phyloP scores from a whole-genome alignment of 2,797 vertebrate genomes.

The Epinephelus malabaricus region DNA sequence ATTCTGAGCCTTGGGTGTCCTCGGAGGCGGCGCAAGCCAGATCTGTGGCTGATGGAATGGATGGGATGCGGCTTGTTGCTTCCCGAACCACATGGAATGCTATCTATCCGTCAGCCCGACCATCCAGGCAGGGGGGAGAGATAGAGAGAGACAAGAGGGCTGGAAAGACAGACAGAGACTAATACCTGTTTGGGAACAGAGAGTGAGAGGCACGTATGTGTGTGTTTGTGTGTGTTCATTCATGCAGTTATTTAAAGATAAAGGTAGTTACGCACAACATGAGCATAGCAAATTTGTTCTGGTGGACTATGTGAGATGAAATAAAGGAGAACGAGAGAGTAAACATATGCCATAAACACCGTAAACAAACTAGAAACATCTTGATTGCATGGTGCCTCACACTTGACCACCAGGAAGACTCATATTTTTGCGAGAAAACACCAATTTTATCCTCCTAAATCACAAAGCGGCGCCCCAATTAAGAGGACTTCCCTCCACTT shows the following conservation, averaged over 20 bases:
- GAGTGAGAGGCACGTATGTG: conserved; percentile 2
- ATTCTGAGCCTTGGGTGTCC: conserved; percentile 55
- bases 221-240: background rate
- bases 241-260: background rate
- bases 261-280: background rate
- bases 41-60: conserved; percentile 61
- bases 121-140: conserved; percentile 25
- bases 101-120: conserved; percentile 62
- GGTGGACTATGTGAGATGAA: background rate
- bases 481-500: conserved; percentile 33
- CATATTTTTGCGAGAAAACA: conserved; percentile 34
- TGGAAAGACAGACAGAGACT: conserved; percentile 17
- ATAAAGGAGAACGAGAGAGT: background rate
- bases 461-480: conserved; percentile 30
- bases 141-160: conserved; percentile 26
- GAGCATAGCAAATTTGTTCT: background rate
- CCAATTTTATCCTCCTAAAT: conserved; percentile 47
- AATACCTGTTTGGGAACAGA: conserved; percentile 9
- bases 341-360: background rate
- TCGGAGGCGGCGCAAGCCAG: conserved; percentile 31
- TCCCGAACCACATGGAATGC: conserved; percentile 71
- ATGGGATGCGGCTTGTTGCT: conserved; percentile 71
- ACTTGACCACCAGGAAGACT: conserved; percentile 35
- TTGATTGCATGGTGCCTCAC: conserved; percentile 43
- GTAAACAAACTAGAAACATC: conserved; percentile 34